Evolutionary conservation across 2,888 invertebrate genomes (phyloP), one percentile per base, ranked within the genome.

Genomic region (Agrochola lychnidis): DNA sequence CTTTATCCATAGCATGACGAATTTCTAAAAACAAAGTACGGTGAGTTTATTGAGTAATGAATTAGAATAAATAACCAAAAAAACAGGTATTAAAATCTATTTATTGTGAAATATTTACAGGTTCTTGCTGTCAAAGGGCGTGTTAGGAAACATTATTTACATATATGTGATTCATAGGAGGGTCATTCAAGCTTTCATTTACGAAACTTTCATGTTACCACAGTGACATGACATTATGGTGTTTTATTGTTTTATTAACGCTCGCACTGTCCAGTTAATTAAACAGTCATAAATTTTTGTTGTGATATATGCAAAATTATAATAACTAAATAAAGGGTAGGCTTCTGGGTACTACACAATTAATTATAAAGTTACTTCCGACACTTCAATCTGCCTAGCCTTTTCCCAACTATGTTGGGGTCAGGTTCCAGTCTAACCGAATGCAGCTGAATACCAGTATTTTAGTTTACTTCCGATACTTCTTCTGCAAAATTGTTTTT

Each of bases 101-200:
- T 59, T 72, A 62, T 78, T 69, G 36, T n/a, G 63, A 73, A 81
- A 81, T 69, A 66, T 68, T 70, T 57, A 71, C 68, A 71, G 63
- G 62, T 70, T 79, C 40, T 72, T 7, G 64, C 70, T 70, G 79
- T 75, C 70, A 79, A 80, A 86, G 85, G 86, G 80, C 84, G 48
- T n/a, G n/a, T 87, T 87, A 63, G 63, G 76, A 76, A 84, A 87
- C 42, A 61, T 57, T 63, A 84, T 84, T 79, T 70, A 79, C 81
- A 84, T 82, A 83, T 66, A 61, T 79, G 71, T 62, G 56, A 83
- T 75, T 77, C 68, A 72, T 76, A 19, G 83, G 73, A 76, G 75
- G 66, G 83, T 77, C 77, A 84, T 22, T 77, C 59, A 71, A 68
- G 56, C 63, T 83, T 79, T 83, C 61, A 56, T 84, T 86, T 76